Evolutionary conservation across 2,888 invertebrate species (phyloP), one percentile per base, ranked within the genome.

Genomic region (Ecliptopera silaceata): DNA sequence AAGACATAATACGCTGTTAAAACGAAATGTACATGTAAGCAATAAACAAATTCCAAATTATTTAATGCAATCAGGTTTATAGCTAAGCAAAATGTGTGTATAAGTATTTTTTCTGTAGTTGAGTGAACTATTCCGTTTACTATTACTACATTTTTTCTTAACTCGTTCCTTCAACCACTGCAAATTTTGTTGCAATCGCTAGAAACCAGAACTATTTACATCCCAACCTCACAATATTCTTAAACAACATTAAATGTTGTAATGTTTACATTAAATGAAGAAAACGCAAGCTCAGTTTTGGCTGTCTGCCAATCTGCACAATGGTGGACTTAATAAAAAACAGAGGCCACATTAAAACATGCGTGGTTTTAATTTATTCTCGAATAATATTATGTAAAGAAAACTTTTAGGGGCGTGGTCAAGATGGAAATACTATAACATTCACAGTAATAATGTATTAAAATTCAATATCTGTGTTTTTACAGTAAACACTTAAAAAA

Each of bases 241-340:
- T 63, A 56, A 67, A 72, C 61, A 71, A 70, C 66, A 70, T 67
- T 65, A 65, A 66, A 71, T 70, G 59, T 66, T 72, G 64, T 72
- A 70, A 73, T 77, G 74, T 75, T 75, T 75, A 77, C 75, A 70
- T 69, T 44, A 69, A 68, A 64, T 67, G 64, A 65, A 66, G 77
- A 84, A 80, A 81, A 72, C 72, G 76, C 76, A 78, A 79, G 68
- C 72, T 75, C 68, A 70, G 51, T 66, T 48, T 76, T 88, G 89
- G 88, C 79, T 12, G 18, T 4, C 26, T 20, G 77, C 89, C 88
- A 88, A 74, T 46, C 61, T 66, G 49, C 66, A 82, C 79, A 81
- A 81, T 78, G 70, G 73, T 77, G 75, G 73, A 74, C 75, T 82
- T 79, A 74, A 85, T 82, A 82, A 81, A 84, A 74, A 75, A 68